Evolutionary conservation across 1,140 invertebrate species (phyloP), one percentile per base, ranked within the genome.

Genomic region (Hydropsyche tenuis): DNA sequence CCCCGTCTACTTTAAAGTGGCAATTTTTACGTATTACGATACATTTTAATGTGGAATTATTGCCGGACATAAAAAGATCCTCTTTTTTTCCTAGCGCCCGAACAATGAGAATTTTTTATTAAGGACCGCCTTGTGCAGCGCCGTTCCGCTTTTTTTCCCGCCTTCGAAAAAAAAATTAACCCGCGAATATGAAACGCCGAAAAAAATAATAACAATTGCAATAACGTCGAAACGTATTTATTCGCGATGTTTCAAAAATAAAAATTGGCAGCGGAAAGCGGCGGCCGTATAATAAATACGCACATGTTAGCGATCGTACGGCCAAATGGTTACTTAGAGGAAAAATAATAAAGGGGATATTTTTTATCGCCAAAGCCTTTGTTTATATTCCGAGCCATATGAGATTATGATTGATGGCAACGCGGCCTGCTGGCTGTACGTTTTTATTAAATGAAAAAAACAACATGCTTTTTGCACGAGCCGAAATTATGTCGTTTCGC

Each of bases 41-140:
- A 73, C 71, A 65, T 65, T 73, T 73, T 73, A 73, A 73, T 73
- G 62, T 48, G 62, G 60, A 73, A 73, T 65, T 73, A 73, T 64
- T 53, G 51, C 37, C 60, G 45, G 71, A 73, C 71, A 51, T 73
- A 63, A 73, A 37, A 73, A 64, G 71, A 27, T 60, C 20, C 22
- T 46, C 63, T 72, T 73, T 73, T 65, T 73, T 73, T 25, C 25
- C 11, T 9, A 14, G 46, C 27, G 56, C 7, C 4, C 18, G 42
- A 18, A 30, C 42, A 18, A 25, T 60, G 56, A 7, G 23, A 20
- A 12, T 56, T 65, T 45, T 56, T 70, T 70, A 70, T 70, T 70
- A 48, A 45, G 68, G 56, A 20, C 30, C 5, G 25, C 25, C 60
- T n/a, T 63, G 6, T 30, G 1, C 30, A 1, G 6, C 6, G 6